A percentile compares a stretch with the other conserved stretches of the same genome.
Evolutionary conservation across 2,113 vertebrate genomes (phyloP).

Genomic region (Balaenoptera acutorostrata): DNA sequence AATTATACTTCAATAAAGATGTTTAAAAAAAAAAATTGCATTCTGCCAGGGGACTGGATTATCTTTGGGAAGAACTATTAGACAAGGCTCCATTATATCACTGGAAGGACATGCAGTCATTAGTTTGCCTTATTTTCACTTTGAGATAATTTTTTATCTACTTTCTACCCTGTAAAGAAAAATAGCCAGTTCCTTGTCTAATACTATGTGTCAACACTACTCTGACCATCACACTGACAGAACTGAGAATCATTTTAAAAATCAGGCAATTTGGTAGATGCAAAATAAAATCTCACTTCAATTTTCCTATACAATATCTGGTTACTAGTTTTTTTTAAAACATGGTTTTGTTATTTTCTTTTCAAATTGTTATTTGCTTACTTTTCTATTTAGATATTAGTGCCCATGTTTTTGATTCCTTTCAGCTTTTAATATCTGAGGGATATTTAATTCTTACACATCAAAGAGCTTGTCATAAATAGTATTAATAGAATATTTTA

Average conservation of each 20-base stretch:
- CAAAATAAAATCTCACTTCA: background rate
- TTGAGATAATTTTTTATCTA: background rate
- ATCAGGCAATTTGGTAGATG: background rate
- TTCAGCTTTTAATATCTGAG: slow-evolving; percentile 16
- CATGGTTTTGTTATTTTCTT: background rate
- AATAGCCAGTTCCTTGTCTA: background rate
- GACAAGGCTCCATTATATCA: background rate
- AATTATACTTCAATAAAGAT: no score
- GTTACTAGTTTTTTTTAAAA: background rate
- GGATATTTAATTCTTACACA: slow-evolving; percentile 16
- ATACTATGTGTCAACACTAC: background rate
- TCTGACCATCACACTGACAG: background rate
- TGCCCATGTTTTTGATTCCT: background rate
- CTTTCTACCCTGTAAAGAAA: background rate
- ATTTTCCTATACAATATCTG: background rate
- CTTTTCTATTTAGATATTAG: background rate
- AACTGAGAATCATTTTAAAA: background rate
- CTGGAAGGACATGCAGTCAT: background rate
- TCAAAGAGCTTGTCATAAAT: slow-evolving; percentile 33
- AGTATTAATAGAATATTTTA: slow-evolving; percentile 49
- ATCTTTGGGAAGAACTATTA: background rate
- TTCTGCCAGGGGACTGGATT: background rate
- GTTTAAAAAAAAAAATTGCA: background rate
- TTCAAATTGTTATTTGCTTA: background rate
- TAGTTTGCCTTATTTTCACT: background rate